Base-by-base conservation (phyloP, 2,797 vertebrate species). In the Rhinoraja longicauda region DNA sequence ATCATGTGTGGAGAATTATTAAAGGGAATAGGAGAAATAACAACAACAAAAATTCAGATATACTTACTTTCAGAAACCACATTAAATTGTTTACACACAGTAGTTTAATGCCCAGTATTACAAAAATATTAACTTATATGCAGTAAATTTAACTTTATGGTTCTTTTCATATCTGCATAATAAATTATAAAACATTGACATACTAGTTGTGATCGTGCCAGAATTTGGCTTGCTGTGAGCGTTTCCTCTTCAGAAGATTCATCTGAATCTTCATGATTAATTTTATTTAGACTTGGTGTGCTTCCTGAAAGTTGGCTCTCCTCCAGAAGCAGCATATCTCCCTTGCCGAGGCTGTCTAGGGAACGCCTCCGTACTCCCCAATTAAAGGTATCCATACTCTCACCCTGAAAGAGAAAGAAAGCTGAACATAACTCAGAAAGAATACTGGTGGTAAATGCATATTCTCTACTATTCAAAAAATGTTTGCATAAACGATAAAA, bases 351-450 rank as follows among this genome's bases (percentile, higher is more conserved):
- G 95, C 99, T 99, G 95, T 99, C 99, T 96, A 99, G 96, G 26
- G 99, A 99, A 79, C 99, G 97, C 62, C 99, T 97, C 29, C 98
- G 98, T 36, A 99, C 99, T 2, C 99, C 98, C 98, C 99, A 99
- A 94, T 99, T 99, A 96, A 99, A 99, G 96, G 98, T 99, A 96
- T 99, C 99, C 95, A 99, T 96, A 19, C 97, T 98, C 95, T 99
- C 99, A 5, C 99, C 99, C 99, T 99, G 95, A 88, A 97, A 96
- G 73, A 94, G 45, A 93, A 0, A 93, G 92, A 93, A 0, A 93
- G 93, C 62, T 88, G 93, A 93, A 93, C 78, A 93, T 82, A 84
- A 81, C 15, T 92, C 70, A 53, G 19, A 75, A 17, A 73, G 72
- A 73, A 53, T 75, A 75, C 9, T 45, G 45, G n/a, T 72, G 2